Percentiles rank a stretch among this genome's conserved stretches.
Conservation (phyloP, 2,888 invertebrate genomes). For the Athrips mouffetella region DNA sequence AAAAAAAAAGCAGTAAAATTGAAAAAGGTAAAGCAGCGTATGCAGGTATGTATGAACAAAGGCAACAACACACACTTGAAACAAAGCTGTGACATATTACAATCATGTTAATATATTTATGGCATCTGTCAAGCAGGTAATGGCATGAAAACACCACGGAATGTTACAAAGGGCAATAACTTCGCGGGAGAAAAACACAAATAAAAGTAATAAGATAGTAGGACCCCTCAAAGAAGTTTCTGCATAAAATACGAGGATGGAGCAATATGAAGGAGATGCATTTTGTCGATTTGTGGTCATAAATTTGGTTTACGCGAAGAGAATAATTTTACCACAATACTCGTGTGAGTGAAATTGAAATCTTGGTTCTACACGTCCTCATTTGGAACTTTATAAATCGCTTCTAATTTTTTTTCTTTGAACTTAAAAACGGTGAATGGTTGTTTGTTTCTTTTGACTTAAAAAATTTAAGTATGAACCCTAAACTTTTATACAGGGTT, state of each 20-base stretch:
- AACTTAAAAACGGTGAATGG: no score
- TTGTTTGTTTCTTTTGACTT: no score
- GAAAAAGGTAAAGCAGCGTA: slow-evolving; percentile 13
- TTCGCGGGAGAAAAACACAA: slow-evolving; percentile 54
- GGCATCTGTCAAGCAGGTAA: slow-evolving; percentile 71
- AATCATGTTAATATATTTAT: slow-evolving; percentile 69
- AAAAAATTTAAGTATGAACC: no score
- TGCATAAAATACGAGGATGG: slow-evolving; percentile 53
- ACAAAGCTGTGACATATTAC: slow-evolving; percentile 52
- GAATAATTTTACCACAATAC: neutral
- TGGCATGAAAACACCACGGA: slow-evolving; percentile 72
- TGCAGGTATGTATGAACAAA: slow-evolving; percentile 22
- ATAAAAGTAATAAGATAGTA: slow-evolving; percentile 58
- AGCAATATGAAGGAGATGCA: slow-evolving; percentile 32
- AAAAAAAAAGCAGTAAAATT: neutral
- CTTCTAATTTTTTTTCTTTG: no score
- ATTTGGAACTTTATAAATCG: no score
- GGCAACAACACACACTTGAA: slow-evolving; percentile 40
- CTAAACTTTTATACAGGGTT: no score
- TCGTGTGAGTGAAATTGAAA: neutral
- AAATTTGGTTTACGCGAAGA: slow-evolving; percentile 33
- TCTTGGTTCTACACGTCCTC: neutral
- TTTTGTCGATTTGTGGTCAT: slow-evolving; percentile 45
- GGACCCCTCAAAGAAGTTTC: slow-evolving; percentile 41
- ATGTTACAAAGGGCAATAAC: slow-evolving; percentile 53